Evolutionary conservation across 2,797 vertebrate genomes (phyloP).

Genomic region (Chromobotia macracanthus): DNA sequence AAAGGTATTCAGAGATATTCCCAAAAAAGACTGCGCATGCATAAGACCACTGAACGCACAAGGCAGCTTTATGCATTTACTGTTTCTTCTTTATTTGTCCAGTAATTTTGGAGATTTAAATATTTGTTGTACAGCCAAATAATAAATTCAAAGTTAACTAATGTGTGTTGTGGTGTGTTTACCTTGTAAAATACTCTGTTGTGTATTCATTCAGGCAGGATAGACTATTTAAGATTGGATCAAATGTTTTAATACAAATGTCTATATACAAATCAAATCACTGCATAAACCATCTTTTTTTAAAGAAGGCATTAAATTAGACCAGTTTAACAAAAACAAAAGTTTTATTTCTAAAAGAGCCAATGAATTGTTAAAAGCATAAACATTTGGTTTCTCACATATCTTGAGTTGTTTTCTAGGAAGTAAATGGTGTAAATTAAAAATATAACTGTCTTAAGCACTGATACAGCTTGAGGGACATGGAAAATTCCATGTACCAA

Average conservation of each 20-base stretch:
- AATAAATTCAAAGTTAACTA: constrained; percentile 13
- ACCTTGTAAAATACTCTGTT: no score
- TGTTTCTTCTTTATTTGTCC: background rate
- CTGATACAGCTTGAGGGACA: constrained; percentile 13
- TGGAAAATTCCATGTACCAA: constrained; percentile 15
- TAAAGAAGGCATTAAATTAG: background rate
- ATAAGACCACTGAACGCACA: constrained; percentile 56
- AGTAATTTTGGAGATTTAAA: background rate
- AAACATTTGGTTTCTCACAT: constrained; percentile 66
- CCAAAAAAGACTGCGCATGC: constrained; percentile 72
- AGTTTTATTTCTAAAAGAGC: constrained; percentile 73
- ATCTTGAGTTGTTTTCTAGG: constrained; percentile 35
- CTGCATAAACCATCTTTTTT: background rate
- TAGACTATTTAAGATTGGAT: constrained; percentile 42
- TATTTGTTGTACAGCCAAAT: constrained; percentile 30
- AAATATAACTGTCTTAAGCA: constrained; percentile 1
- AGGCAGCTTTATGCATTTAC: background rate
- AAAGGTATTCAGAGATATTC: constrained; percentile 76
- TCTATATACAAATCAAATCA: background rate
- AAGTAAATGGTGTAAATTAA: constrained; percentile 14
- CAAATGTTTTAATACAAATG: background rate
- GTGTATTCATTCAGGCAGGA: no score
- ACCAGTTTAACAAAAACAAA: constrained; percentile 65
- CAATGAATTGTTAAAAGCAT: constrained; percentile 63
- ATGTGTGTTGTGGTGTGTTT: background rate